phyloP scores from a whole-genome alignment of 2,888 invertebrate species.

The Tachina grossa region DNA sequence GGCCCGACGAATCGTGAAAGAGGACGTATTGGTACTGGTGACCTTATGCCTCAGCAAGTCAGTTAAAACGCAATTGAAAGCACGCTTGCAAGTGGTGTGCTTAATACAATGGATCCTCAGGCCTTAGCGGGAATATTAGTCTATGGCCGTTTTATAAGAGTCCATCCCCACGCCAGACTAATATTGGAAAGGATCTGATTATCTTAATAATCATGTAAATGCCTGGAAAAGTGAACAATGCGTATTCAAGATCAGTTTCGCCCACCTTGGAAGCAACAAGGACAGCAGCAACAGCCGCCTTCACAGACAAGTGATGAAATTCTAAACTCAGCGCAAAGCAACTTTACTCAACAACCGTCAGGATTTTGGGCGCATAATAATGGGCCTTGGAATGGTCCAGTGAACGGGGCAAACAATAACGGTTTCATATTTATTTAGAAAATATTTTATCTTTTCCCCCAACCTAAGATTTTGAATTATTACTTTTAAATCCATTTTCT shows the following conservation, averaged over 20 bases:
- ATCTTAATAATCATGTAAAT: conserved; percentile 89
- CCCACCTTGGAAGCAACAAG: no score
- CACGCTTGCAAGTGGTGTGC: conserved; percentile 83
- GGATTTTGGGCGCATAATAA: conserved; percentile 67
- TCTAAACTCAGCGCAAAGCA: conserved; percentile 72
- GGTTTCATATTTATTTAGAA: conserved; percentile 7
- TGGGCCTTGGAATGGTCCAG: conserved; percentile 68
- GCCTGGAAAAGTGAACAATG: conserved; percentile 93
- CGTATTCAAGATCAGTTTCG: no score
- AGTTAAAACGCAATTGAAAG: conserved; percentile 89
- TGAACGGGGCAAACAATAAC: no score
- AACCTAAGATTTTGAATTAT: neutral
- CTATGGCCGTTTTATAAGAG: conserved; percentile 91
- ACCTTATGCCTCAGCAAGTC: conserved; percentile 85
- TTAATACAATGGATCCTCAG: conserved; percentile 90
- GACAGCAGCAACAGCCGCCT: conserved; percentile 43
- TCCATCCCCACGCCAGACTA: conserved; percentile 90
- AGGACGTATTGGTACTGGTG: conserved; percentile 85
- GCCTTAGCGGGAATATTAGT: conserved; percentile 92
- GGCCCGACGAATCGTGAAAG: conserved; percentile 84
- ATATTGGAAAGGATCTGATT: conserved; percentile 90
- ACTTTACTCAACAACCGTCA: conserved; percentile 54
- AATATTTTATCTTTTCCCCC: neutral
- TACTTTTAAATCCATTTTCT: neutral
- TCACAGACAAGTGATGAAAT: conserved; percentile 54